These are phyloP conservation scores for Crocodylus rhombifer DNA, from an alignment of 2,797 vertebrate species.

Conservation along the genomic window DNA sequence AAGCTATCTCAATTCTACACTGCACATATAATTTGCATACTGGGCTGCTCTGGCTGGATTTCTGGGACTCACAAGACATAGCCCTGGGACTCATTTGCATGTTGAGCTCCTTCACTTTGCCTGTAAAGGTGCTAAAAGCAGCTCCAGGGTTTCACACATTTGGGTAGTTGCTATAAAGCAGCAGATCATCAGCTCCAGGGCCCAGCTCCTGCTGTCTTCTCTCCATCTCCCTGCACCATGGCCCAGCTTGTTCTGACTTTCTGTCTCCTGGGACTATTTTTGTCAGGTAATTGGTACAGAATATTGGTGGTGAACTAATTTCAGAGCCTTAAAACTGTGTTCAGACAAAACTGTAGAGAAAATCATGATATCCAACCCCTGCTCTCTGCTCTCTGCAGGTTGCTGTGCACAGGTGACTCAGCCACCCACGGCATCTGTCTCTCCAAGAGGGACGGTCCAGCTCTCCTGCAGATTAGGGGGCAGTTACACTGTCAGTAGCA, in stretches of 20 bases:
- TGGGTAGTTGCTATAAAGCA: too few species aligned
- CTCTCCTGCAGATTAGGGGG: slow-evolving; percentile 45
- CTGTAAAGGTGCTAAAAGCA: not conserved
- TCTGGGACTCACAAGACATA: too few species aligned
- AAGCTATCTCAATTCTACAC: not conserved
- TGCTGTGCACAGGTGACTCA: slow-evolving; percentile 22
- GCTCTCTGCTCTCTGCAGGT: not conserved
- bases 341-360: not conserved
- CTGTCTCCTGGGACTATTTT: not conserved
- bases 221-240: not conserved
- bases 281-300: not conserved
- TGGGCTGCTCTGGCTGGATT: too few species aligned
- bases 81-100: too few species aligned
- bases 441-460: slow-evolving; percentile 13
- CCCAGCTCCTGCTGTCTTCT: not conserved
- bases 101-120: not conserved
- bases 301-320: not conserved
- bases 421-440: not conserved
- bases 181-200: not conserved
- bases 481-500: not conserved
- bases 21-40: not conserved
- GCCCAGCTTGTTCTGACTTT: not conserved
- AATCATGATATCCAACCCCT: not conserved
- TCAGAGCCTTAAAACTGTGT: not conserved
- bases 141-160: not conserved